These are phyloP conservation scores for Petrolisthes cinctipes DNA, from an alignment of 2,888 invertebrate species.

Conservation along the genomic window DNA sequence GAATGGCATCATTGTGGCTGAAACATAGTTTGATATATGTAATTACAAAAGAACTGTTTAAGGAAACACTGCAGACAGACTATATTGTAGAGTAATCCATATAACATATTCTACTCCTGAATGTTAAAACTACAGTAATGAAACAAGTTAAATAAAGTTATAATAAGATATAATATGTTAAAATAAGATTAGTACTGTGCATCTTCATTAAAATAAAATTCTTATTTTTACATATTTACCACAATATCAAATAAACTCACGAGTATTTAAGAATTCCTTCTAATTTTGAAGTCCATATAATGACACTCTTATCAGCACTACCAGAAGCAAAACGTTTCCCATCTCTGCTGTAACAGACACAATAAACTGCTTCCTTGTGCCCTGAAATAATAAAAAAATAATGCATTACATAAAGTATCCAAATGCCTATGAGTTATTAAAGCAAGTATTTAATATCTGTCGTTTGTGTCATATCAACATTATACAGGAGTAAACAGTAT, in stretches of 20 bases:
- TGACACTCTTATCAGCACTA: conserved; percentile 96
- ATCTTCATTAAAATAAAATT: too few relatives aligned
- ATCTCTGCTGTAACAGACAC: conserved; percentile 91
- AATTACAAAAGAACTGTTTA: not conserved
- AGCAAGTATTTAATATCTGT: not conserved
- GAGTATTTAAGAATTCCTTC: conserved; percentile 66
- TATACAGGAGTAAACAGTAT: too few relatives aligned
- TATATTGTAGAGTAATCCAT: not conserved
- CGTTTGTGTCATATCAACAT: too few relatives aligned
- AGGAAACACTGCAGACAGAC: not conserved
- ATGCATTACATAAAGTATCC: too few relatives aligned
- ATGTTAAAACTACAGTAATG: not conserved
- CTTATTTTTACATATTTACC: too few relatives aligned
- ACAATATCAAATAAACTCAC: conserved; percentile 36
- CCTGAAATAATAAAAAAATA: conserved; percentile 70
- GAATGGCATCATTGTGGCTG: conserved; percentile 95
- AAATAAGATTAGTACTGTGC: too few relatives aligned
- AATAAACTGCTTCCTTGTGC: conserved; percentile 94
- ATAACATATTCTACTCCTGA: not conserved
- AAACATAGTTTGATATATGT: not conserved
- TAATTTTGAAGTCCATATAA: conserved; percentile 94
- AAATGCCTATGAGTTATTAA: not conserved
- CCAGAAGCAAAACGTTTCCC: conserved; percentile 97
- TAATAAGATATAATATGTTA: not conserved
- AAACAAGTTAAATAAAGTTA: not conserved